phyloP scores from a whole-genome alignment of 2,888 invertebrate species.

The Aporophyla nigra region DNA sequence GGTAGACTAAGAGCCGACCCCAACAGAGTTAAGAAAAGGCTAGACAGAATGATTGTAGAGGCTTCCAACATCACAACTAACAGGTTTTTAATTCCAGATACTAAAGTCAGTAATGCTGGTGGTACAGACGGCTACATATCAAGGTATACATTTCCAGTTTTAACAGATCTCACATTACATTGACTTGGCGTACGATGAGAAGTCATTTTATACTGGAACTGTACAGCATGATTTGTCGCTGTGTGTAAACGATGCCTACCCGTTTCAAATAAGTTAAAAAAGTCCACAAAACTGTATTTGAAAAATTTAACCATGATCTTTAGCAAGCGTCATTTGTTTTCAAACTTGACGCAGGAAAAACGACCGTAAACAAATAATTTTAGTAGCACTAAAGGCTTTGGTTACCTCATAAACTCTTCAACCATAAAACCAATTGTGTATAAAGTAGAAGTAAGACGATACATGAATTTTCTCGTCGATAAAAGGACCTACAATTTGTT shows the following conservation, averaged over 20 bases:
- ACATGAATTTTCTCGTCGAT: conserved; percentile 69
- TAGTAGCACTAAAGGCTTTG: conserved; percentile 32
- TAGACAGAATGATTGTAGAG: no score
- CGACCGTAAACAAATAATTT: conserved; percentile 29
- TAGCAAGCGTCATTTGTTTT: conserved; percentile 5
- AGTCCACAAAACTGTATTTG: neutral
- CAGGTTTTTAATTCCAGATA: no score
- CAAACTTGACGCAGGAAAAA: conserved; percentile 2
- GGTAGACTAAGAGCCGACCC: no score
- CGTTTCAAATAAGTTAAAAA: neutral
- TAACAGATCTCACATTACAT: no score
- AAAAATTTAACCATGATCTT: neutral
- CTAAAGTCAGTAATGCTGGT: no score
- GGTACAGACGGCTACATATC: no score
- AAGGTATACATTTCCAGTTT: no score
- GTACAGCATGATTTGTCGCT: no score
- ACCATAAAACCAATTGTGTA: conserved; percentile 65
- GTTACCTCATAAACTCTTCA: conserved; percentile 42
- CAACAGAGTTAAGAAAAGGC: no score
- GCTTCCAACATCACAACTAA: no score
- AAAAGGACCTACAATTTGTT: conserved; percentile 73
- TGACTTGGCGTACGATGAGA: no score
- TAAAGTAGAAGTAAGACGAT: conserved; percentile 58
- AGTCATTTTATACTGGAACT: no score
- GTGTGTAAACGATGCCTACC: neutral